Base-by-base conservation (phyloP, 2,888 invertebrate species). In the Phortica okadai region DNA sequence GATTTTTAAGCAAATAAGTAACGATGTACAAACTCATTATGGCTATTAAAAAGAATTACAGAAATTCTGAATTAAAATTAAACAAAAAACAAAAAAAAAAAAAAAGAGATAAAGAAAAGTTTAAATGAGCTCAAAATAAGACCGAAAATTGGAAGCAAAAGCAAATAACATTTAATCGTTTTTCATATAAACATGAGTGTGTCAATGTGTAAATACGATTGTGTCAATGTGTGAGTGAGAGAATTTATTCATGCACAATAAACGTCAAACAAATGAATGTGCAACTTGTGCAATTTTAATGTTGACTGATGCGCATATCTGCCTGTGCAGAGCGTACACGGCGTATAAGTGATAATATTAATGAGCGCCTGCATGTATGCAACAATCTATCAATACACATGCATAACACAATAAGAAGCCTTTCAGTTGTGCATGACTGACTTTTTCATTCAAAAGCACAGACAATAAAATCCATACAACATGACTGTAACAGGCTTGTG, bases 301-400 rank as follows among this genome's bases (percentile, higher is more conserved):
- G 50, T 66, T 66, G 33, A 66, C 42, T 41, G 33, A n/a, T 66
- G 66, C 14, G 14, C 21, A 10, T 66, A 6, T 41, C 14, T 66
- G 16, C 7, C 16, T 21, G 16, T 56, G 59, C 16, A 4, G 4
- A n/a, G 16, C 16, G 1, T 59, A 4, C 16, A 16, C 21, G 21
- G n/a, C 56, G 11, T 56, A 56, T 59, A 21, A 62, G 25, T 62
- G 33, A 62, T 62, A 62, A 16, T 62, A 21, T 62, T 62, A 62
- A 62, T 25, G 62, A 41, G 66, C 66, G 66, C 66, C 66, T 66
- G 66, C 66, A 66, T 66, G 21, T 41, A 66, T 66, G 33, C 66
- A 33, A 66, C 66, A 66, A 66, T 66, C 10, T 66, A 6, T 21
- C 42, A 66, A 41, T 66, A 14, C 41, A 25, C 3, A 14, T 41